Evolutionary conservation across 2,113 vertebrate genomes (phyloP).

Genomic region (Orycteropus afer): DNA sequence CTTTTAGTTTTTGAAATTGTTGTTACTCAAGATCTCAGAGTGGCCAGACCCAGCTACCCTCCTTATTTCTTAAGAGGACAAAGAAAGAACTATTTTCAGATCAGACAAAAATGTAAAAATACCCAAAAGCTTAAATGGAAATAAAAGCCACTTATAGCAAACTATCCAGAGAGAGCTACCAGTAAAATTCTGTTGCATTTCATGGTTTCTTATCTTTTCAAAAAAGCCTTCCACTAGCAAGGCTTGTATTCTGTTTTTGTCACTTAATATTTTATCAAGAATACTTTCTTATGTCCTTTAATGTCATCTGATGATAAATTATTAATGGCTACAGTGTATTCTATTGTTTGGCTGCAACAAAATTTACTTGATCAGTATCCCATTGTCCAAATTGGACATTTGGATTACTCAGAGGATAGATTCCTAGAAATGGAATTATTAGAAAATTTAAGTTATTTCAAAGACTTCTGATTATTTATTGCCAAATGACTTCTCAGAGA

Average conservation of each 20-base stretch:
- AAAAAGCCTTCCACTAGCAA: background rate
- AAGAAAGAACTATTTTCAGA: background rate
- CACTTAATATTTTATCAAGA: slow-evolving; percentile 4
- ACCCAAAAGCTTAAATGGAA: background rate
- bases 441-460: background rate
- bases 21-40: background rate
- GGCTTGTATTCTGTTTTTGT: background rate
- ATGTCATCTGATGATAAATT: background rate
- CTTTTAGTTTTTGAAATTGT: background rate
- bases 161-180: background rate
- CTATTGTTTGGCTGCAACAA: background rate
- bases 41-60: background rate
- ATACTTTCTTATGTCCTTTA: background rate
- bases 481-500: background rate
- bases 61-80: background rate
- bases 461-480: background rate
- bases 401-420: background rate
- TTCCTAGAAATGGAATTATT: background rate
- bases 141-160: background rate
- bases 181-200: background rate
- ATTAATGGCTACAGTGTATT: background rate
- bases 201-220: background rate
- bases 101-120: background rate
- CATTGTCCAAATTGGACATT: background rate
- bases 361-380: background rate